These are phyloP conservation scores for Drosophila tani DNA, from an alignment of 1,140 invertebrate species.

Conservation along the genomic window DNA sequence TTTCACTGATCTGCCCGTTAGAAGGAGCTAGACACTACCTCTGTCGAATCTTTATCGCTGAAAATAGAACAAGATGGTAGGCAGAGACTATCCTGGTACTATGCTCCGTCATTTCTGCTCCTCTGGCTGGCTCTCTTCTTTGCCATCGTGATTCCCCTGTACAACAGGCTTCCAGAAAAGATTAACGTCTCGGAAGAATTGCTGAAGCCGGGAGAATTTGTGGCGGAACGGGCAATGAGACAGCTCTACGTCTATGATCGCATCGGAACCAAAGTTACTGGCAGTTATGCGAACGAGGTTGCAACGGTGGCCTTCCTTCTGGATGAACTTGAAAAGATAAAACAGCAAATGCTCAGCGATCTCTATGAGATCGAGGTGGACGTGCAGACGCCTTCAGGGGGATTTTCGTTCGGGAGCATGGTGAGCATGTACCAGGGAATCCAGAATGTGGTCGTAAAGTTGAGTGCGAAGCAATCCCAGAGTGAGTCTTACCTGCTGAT, in stretches of 20 bases:
- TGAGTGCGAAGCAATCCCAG: conserved; percentile 86
- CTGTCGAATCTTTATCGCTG: background rate
- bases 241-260: conserved; percentile 88
- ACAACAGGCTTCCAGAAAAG: conserved; percentile 55
- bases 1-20: background rate
- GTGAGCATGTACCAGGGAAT: conserved; percentile 89
- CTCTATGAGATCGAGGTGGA: conserved; percentile 70
- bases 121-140: conserved; percentile 70
- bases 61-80: too few relatives aligned
- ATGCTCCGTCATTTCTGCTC: conserved; percentile 60
- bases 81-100: conserved; percentile 52
- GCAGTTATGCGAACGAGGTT: conserved; percentile 89
- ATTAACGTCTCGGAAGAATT: conserved; percentile 48
- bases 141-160: conserved; percentile 65
- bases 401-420: conserved; percentile 91
- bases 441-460: conserved; percentile 91
- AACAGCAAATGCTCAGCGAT: conserved; percentile 38
- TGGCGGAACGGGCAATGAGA: conserved; percentile 64
- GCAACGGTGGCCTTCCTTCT: conserved; percentile 86
- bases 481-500: conserved; percentile 89
- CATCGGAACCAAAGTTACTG: conserved; percentile 89
- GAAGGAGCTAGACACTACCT: background rate
- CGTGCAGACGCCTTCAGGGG: conserved; percentile 87
- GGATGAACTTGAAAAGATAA: conserved; percentile 68
- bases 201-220: conserved; percentile 46